Base-by-base conservation (phyloP, 2,797 vertebrate species). In the Alectoris magna region DNA sequence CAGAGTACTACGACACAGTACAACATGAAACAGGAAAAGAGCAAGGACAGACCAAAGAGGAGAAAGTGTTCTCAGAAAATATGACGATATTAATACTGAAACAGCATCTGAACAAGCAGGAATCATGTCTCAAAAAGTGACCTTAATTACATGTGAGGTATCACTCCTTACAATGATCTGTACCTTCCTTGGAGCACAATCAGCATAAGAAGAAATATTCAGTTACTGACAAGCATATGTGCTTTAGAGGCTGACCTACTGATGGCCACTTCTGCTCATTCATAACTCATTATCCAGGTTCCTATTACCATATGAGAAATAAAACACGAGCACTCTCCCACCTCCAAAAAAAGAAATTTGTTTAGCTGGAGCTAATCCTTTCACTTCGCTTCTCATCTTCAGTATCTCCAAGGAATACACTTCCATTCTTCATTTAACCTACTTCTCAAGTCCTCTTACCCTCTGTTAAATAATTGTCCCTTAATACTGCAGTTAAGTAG, bases 391-490 rank as follows among this genome's bases (percentile, higher is more conserved):
- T 59, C 38, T 72, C 63, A 24, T 51, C 53, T 75, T 74, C n/a
- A 75, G 0, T 56, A 60, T 46, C 23, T 59, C 80, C 48, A 68
- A 74, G 59, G 13, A n/a, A 16, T 66, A 73, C 14, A 80, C 10
- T 14, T 79, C 22, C 71, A 3, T 31, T 91, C 66, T 73, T 73
- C 22, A 67, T 36, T 11, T 68, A 71, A 84, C 34, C 62, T 69
- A 78, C 51, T 59, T 70, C 17, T 55, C 0, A 0, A 79, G 38
- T 10, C 46, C 86, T 67, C 83, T 9, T 86, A 73, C 2, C 2
- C 3, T 16, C 26, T 66, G 14, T 69, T 86, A 38, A 53, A 17
- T 29, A 53, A 53, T 15, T 29, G 15, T 53, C 16, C 51, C 51
- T 53, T 53, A 53, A 17, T 29, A 53, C 10, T 55, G 29, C 53